Conservation (phyloP, 2,113 vertebrate species). For the Anhinga anhinga region DNA sequence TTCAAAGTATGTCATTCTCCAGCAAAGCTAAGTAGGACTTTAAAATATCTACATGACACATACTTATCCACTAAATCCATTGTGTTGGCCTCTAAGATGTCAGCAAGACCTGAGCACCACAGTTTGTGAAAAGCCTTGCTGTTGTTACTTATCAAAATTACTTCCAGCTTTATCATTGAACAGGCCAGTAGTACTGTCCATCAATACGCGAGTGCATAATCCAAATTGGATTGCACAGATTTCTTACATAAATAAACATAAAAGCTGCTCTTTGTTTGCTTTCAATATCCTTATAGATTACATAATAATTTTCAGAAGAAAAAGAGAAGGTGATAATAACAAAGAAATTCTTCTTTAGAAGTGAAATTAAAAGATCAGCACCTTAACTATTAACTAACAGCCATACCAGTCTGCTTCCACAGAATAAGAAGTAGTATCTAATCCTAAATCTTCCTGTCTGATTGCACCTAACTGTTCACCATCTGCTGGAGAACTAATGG, state of each 20-base stretch:
- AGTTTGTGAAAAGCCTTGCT: not conserved
- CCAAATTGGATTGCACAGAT: not conserved
- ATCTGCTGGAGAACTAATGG: not conserved
- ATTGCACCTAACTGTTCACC: not conserved
- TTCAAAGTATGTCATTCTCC: conserved; percentile 19
- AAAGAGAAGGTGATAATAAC: not conserved
- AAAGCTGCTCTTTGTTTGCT: not conserved
- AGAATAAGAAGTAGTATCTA: not conserved
- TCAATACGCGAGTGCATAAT: not conserved
- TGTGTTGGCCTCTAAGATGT: not conserved
- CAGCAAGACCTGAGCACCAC: not conserved
- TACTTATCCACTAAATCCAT: not conserved
- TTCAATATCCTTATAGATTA: not conserved
- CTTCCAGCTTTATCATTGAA: not conserved
- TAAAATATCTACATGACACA: not conserved
- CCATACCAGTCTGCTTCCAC: not conserved
- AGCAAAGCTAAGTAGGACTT: not conserved
- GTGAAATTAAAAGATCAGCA: not conserved
- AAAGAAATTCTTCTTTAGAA: not conserved
- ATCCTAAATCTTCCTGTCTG: not conserved
- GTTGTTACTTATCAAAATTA: not conserved
- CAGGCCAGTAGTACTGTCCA: not conserved
- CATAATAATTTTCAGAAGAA: not conserved
- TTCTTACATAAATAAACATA: not conserved
- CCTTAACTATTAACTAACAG: not conserved